Base-by-base conservation (phyloP, 2,113 vertebrate genomes). In the Gallinago paraguaiae region DNA sequence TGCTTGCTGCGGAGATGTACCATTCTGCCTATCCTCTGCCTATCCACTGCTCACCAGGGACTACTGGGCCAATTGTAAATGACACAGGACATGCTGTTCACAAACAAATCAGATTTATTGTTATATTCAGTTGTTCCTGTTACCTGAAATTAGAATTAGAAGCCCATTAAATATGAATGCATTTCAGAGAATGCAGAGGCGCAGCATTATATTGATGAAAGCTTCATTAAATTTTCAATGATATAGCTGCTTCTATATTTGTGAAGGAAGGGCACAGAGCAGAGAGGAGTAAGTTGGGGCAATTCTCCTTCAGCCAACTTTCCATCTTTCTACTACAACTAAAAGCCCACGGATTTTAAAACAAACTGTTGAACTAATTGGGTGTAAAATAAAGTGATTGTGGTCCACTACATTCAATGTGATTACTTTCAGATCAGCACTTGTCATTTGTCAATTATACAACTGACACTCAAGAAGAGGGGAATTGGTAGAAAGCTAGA, bases 171-270 rank as follows among this genome's bases (percentile, higher is more conserved):
- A 98, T 97, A 98, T 98, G 50, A 86, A 98, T 97, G 88, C 3
- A 46, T 85, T 96, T 94, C 92, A 95, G 94, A 93, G 88, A 96
- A 95, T 75, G 95, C 71, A 96, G 96, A 97, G 63, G 78, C 92
- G 95, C 94, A 96, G 97, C 94, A 97, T 92, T 96, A 94, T 97
- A 98, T 96, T 96, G 98, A 98, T 95, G 94, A 93, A 98, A 95
- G 30, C 88, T 76, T 98, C 98, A 98, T 98, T 98, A 98, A 97
- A 98, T 98, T 98, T 98, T 98, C 97, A 98, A 95, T 97, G 96
- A 86, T 86, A 91, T 25, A 95, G 91, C 96, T 97, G 93, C 91
- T 96, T 92, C 93, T 95, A 90, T 95, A 98, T 96, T 96, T 96
- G 76, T 86, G 79, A 86, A 46, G 90, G 48, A 91, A 84, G 56